These are phyloP conservation scores for Rhea pennata DNA, from an alignment of 2,113 vertebrate genomes.

Conservation along the genomic window DNA sequence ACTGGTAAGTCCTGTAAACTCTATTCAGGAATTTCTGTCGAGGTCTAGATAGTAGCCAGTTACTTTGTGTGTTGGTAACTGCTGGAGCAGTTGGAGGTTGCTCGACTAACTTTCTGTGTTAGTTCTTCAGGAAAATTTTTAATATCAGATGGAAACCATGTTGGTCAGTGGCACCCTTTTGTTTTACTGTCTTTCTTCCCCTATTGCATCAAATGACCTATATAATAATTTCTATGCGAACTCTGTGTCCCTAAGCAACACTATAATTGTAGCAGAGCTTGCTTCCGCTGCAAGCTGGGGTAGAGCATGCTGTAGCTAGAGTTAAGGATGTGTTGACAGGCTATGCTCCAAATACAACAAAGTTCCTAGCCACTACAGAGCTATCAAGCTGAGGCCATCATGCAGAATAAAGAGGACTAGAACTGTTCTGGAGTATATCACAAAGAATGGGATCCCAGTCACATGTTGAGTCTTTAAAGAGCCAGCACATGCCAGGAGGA, in stretches of 20 bases:
- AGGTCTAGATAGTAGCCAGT: background rate
- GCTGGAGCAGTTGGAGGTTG: background rate
- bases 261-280: background rate
- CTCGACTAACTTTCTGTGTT: background rate
- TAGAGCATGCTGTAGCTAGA: fast-evolving
- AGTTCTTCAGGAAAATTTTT: background rate
- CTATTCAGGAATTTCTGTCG: background rate
- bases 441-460: background rate
- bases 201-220: background rate
- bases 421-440: background rate
- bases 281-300: background rate
- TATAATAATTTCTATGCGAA: background rate
- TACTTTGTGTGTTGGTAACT: background rate
- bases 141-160: background rate
- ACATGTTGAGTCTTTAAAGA: fast-evolving
- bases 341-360: background rate
- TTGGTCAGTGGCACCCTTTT: background rate
- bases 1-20: background rate
- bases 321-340: background rate
- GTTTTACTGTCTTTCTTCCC: background rate
- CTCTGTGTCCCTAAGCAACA: background rate
- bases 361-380: background rate
- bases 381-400: background rate
- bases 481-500: background rate
- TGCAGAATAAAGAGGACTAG: background rate